phyloP scores from a whole-genome alignment of 2,113 vertebrate genomes.

The Apteryx mantelli region DNA sequence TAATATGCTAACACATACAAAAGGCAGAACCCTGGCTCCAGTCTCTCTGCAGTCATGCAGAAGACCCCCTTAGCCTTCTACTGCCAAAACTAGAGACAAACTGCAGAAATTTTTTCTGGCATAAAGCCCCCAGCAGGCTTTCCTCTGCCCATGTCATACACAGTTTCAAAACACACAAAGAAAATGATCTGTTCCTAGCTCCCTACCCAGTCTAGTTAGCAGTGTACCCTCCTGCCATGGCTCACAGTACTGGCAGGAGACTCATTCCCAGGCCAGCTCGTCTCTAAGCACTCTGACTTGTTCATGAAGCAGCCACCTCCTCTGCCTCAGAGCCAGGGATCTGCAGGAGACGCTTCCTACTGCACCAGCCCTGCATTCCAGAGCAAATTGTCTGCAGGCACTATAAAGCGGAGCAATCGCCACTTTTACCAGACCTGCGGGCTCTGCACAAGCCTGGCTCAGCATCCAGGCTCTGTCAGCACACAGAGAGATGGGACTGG shows the following conservation, averaged over 20 bases:
- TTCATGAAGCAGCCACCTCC: not conserved
- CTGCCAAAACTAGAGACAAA: not conserved
- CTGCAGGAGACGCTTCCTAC: not conserved
- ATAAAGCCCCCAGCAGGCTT: not conserved
- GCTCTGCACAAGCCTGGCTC: not conserved
- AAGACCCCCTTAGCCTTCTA: not conserved
- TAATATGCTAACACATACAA: not conserved
- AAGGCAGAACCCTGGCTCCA: not conserved
- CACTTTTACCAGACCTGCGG: not conserved
- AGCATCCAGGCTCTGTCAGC: not conserved
- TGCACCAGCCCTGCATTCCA: not conserved
- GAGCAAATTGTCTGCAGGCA: not conserved
- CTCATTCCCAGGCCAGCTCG: not conserved
- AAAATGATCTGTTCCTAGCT: not conserved
- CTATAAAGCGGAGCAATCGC: not conserved
- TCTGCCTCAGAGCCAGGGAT: not conserved
- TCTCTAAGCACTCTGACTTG: not conserved
- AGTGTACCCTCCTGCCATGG: not conserved
- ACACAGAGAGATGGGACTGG: not conserved
- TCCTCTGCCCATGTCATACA: not conserved
- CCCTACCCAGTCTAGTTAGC: not conserved
- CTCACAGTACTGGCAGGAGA: not conserved
- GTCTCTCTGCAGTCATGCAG: not conserved
- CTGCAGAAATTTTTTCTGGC: not conserved
- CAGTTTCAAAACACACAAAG: not conserved